Evolutionary conservation across 2,113 vertebrate species (phyloP), one percentile per base, ranked within the genome.

Genomic region (Lophochroa leadbeateri): DNA sequence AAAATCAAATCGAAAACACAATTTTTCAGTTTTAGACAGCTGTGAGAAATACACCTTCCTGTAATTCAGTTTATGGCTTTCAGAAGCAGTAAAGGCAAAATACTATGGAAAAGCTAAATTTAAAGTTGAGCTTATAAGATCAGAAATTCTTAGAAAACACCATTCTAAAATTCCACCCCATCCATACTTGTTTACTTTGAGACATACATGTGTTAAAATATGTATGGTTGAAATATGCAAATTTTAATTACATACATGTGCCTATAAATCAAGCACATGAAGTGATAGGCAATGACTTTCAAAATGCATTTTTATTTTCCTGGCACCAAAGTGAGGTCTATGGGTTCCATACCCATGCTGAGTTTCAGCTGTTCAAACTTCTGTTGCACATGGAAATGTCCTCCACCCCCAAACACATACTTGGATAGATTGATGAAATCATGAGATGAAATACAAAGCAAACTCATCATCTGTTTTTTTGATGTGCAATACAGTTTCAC

Each of bases 311-410:
- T 83, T 86, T 61, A 71, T 95, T 92, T 94, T 84, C 37, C 69
- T 96, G 88, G 90, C 92, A 96, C 37, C 65, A 94, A 82, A 91
- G 64, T 24, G n/a, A 92, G 64, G 77, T 86, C 92, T 92, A 13
- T 72, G 94, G 77, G 90, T 76, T 95, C 46, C 37, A 69, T 41
- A 93, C 53, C 80, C 96, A 96, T 91, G 96, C 95, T 96, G 95
- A 92, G 94, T 69, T 85, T 96, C 96, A 96, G 86, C 96, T 97
- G 96, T 84, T 96, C 69, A 57, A 50, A 89, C 94, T 94, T 95
- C 94, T 96, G 94, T 91, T 55, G 31, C 81, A 69, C 74, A 79
- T 0, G 2, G 69, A 92, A 83, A 86, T 53, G 57, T 61, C 90
- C 77, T 88, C 80, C 44, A 87, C 25, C 53, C 52, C 57, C 64